Evolutionary conservation across 1,140 invertebrate species (phyloP).

Genomic region (Berghia stephanieae): DNA sequence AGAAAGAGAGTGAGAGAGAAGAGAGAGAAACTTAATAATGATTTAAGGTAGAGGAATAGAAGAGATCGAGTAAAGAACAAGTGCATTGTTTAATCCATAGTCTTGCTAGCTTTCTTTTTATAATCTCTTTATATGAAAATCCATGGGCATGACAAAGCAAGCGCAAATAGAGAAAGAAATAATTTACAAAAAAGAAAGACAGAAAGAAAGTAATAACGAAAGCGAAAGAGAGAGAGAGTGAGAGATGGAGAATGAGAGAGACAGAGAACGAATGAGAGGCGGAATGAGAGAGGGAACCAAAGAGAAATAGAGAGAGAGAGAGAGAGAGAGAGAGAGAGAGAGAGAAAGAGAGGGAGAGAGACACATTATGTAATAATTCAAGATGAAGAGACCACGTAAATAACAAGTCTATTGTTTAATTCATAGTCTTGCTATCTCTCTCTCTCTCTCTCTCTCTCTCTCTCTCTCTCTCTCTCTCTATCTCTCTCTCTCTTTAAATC

Average conservation of each 20-base stretch:
- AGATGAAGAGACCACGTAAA: not conserved
- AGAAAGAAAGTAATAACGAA: not conserved
- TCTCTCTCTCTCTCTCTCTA: too few species aligned
- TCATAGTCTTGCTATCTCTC: not conserved
- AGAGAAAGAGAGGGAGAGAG: not conserved
- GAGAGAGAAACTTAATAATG: not conserved
- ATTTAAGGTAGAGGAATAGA: not conserved
- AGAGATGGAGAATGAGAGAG: not conserved
- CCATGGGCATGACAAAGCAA: too few species aligned
- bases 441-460: too few species aligned
- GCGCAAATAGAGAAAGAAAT: conserved; percentile 22
- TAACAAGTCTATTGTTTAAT: not conserved
- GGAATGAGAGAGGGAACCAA: not conserved
- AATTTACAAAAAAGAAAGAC: not conserved
- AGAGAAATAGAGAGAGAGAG: conserved; percentile 22
- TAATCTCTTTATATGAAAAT: too few species aligned
- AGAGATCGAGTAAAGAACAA: too few species aligned
- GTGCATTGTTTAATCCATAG: too few species aligned
- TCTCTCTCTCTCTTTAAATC: too few species aligned
- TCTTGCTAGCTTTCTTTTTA: too few species aligned
- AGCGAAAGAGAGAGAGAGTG: not conserved
- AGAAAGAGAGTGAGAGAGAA: conserved; percentile 10
- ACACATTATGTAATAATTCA: not conserved
- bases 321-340: conserved; percentile 16
- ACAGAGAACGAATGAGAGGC: not conserved